Percentiles rank a stretch among this genome's conserved stretches.
Conservation (phyloP, 1,140 invertebrate genomes). For the Plectrocnemia conspersa region DNA sequence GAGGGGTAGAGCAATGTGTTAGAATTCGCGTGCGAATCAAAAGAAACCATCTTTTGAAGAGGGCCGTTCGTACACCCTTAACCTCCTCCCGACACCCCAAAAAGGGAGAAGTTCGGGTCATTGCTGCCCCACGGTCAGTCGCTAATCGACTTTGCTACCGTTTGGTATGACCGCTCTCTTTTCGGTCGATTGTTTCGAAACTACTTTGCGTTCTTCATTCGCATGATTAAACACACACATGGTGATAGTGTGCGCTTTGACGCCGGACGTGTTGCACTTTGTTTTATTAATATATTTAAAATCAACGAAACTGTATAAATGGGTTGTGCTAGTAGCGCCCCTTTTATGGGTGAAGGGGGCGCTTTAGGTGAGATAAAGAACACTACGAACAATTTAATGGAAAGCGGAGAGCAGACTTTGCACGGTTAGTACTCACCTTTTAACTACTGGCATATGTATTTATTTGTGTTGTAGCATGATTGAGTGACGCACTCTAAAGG, state of each 20-base stretch:
- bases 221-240: too few species aligned
- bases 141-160: conserved; percentile 3
- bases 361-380: conserved; percentile 31
- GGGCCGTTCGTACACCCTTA: too few species aligned
- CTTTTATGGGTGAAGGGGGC: conserved; percentile 33
- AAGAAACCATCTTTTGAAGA: too few species aligned
- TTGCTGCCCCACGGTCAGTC: conserved; percentile 16
- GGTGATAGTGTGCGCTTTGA: too few species aligned
- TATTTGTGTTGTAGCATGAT: too few species aligned
- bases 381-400: conserved; percentile 29
- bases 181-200: too few species aligned
- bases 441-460: too few species aligned
- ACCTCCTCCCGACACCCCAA: neutral
- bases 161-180: neutral
- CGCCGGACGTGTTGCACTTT: neutral
- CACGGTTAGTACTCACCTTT: conserved; percentile 31
- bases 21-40: too few species aligned
- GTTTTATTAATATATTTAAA: neutral
- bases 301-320: conserved; percentile 9
- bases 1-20: too few species aligned
- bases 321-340: conserved; percentile 35
- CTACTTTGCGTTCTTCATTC: too few species aligned
- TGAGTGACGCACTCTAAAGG: too few species aligned
- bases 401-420: conserved; percentile 31
- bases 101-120: conserved; percentile 6